phyloP scores from a whole-genome alignment of 2,113 vertebrate species.

The Eira barbara region DNA sequence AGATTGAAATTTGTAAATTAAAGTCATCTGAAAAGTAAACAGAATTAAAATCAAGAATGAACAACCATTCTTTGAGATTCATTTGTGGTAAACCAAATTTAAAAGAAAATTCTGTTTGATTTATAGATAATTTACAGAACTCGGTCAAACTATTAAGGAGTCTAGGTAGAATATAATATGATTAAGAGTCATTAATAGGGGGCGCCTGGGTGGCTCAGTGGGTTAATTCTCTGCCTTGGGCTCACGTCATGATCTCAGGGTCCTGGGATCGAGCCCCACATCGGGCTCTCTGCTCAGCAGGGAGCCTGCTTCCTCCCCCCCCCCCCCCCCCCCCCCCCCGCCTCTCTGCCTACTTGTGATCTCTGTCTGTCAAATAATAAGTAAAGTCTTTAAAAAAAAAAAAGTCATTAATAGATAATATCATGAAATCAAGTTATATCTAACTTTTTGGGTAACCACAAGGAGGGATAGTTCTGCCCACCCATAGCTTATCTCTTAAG shows the following conservation, averaged over 20 bases:
- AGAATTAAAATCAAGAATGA: background rate
- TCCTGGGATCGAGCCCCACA: too few relatives aligned
- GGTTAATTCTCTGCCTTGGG: too few relatives aligned
- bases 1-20: background rate
- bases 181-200: background rate
- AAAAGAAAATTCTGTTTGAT: background rate
- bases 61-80: background rate
- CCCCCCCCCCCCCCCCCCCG: too few relatives aligned
- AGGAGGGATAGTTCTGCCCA: background rate
- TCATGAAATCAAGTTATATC: background rate
- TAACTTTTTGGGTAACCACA: background rate
- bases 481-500: background rate
- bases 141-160: background rate
- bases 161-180: background rate
- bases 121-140: background rate
- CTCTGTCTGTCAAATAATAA: too few relatives aligned
- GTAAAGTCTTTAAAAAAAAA: too few relatives aligned
- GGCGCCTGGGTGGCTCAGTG: too few relatives aligned
- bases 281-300: too few relatives aligned
- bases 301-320: too few relatives aligned
- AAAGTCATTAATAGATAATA: background rate
- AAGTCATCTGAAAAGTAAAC: background rate
- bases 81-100: conserved; percentile 16
- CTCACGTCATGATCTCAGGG: too few relatives aligned
- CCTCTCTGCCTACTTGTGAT: too few relatives aligned